phyloP scores from a whole-genome alignment of 2,797 vertebrate genomes.

The Gambusia yucatana region DNA sequence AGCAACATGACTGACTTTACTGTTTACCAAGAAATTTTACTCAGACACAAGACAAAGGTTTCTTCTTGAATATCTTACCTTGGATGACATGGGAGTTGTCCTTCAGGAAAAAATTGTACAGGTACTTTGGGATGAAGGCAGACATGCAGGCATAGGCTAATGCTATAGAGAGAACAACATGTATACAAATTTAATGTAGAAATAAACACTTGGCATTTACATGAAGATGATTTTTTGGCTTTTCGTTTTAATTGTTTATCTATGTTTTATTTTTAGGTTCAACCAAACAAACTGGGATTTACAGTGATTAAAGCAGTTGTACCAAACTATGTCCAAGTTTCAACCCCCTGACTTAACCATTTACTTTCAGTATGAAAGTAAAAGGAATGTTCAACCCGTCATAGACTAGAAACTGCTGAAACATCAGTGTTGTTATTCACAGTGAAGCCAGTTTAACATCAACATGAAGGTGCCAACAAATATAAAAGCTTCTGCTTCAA shows the following conservation, averaged over 20 bases:
- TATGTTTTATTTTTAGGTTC: not conserved
- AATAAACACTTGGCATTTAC: not conserved
- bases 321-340: not conserved
- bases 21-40: not conserved
- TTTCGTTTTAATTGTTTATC: not conserved
- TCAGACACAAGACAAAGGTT: not conserved
- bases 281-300: not conserved
- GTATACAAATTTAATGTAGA: not conserved
- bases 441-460: not conserved
- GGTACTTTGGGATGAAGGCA: constrained; percentile 97
- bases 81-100: constrained; percentile 99
- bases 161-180: constrained; percentile 75
- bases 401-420: not conserved
- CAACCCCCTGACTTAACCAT: not conserved
- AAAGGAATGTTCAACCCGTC: not conserved
- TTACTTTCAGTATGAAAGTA: not conserved
- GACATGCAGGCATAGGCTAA: constrained; percentile 98
- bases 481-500: not conserved
- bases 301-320: not conserved
- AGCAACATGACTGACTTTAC: not conserved
- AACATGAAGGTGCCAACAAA: not conserved
- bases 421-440: not conserved
- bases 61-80: constrained; percentile 81
- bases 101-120: constrained; percentile 99
- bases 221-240: too few relatives aligned